Base-by-base conservation (phyloP, 2,888 invertebrate species). In the Eulithis testata region DNA sequence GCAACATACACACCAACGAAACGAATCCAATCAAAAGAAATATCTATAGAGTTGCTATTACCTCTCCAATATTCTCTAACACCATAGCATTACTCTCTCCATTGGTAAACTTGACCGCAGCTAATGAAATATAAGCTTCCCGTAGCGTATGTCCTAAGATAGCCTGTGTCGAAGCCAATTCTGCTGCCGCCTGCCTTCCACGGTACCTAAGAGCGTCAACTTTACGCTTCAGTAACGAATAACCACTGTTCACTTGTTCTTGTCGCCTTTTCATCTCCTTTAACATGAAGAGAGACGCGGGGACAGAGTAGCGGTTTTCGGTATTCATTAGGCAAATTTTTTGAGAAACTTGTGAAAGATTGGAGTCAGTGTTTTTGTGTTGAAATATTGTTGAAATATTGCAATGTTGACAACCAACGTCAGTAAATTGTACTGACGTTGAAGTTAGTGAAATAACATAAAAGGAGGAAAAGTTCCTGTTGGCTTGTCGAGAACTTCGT, bases 11-110 rank as follows among this genome's bases (percentile, higher is more conserved):
- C 21, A 21, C 21, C 21, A 21, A 21, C 21, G 21, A 21, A 21
- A 1, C 21, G 21, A 21, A n/a, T n/a, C n/a, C n/a, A n/a, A n/a
- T n/a, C n/a, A n/a, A n/a, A n/a, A n/a, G n/a, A n/a, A 21, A 21
- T 21, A 21, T 21, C 21, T 21, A 31, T 31, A 31, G 31, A 31
- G 31, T 5, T 31, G 31, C 6, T 5, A 5, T 31, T 31, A 91
- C 93, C 85, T 91, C 86, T 2, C 88, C 91, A 70, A 93, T 86
- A 77, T 89, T 92, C 69, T 93, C 93, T 27, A 92, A 80, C 6
- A 93, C 88, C 73, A 93, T 77, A 4, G 93, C 91, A 77, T 92
- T 91, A 4, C 92, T 90, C 51, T 93, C 91, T 4, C 93, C 93
- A 70, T 92, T 93, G 4, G 89, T 87, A 58, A 93, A 93, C 69